Conservation (phyloP, 2,113 vertebrate genomes). For the Proterorhinus semilunaris region DNA sequence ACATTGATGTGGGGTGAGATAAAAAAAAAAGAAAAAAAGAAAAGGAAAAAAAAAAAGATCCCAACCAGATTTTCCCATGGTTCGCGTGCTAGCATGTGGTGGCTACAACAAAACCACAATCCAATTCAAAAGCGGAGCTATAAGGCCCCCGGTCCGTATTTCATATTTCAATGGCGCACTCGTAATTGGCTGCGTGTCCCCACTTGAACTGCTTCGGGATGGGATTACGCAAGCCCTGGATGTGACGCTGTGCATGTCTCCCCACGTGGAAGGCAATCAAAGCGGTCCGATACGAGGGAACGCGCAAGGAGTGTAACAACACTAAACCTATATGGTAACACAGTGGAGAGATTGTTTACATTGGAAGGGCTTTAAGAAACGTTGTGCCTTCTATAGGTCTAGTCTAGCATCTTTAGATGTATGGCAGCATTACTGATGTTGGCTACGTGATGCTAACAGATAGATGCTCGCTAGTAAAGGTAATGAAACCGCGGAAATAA, state of each 20-base stretch:
- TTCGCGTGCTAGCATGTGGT: conserved; percentile 18
- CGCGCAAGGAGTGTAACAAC: too few relatives aligned
- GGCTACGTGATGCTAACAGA: too few relatives aligned
- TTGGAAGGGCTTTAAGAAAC: too few relatives aligned
- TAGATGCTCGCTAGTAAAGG: too few relatives aligned
- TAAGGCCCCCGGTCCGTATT: background rate
- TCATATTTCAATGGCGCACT: background rate
- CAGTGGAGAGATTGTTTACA: too few relatives aligned
- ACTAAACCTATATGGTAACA: too few relatives aligned
- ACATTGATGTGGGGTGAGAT: conserved; percentile 45
- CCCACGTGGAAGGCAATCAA: too few relatives aligned
- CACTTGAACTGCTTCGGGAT: background rate
- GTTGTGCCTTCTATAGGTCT: too few relatives aligned
- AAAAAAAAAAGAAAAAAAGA: conserved; percentile 10
- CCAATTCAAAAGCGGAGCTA: conserved; percentile 14
- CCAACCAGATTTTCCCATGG: conserved; percentile 26
- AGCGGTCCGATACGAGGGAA: too few relatives aligned
- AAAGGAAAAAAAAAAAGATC: conserved; percentile 7
- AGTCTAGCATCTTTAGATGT: too few relatives aligned
- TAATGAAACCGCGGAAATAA: too few relatives aligned
- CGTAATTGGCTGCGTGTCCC: conserved; percentile 5
- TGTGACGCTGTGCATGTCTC: conserved; percentile 1
- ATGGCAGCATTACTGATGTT: too few relatives aligned
- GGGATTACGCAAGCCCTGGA: background rate
- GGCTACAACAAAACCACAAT: conserved; percentile 32